Percentiles rank a stretch among this genome's conserved stretches.
Evolutionary conservation across 2,797 vertebrate species (phyloP).

Genomic region (Anomalospiza imberbis): DNA sequence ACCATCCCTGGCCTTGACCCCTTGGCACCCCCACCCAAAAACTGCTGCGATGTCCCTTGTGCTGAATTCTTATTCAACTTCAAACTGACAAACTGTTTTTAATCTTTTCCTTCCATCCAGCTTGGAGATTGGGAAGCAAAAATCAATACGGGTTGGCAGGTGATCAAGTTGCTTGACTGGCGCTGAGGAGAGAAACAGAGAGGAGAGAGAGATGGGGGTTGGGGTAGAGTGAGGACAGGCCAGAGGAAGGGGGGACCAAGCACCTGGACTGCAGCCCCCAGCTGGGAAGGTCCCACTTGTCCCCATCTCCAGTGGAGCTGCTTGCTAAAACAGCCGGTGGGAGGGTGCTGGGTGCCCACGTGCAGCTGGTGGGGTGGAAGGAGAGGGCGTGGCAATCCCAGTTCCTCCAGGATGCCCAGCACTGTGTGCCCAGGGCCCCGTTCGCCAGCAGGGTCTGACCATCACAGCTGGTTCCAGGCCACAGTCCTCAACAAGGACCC

Average conservation of each 20-base stretch:
- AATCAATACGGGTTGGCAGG: conserved; percentile 98
- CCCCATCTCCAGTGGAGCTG: conserved; percentile 77
- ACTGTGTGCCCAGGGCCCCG: background rate
- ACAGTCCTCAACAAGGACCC: background rate
- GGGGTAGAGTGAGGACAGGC: background rate
- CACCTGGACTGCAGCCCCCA: conserved; percentile 77
- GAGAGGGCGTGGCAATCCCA: conserved; percentile 50
- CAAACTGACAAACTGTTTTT: conserved; percentile 99
- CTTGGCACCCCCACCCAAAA: conserved; percentile 8
- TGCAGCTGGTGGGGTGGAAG: conserved; percentile 36
- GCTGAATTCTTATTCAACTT: conserved; percentile 96
- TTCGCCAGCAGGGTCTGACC: background rate
- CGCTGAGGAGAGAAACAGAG: conserved; percentile 53
- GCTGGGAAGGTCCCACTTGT: conserved; percentile 50
- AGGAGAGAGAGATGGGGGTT: background rate
- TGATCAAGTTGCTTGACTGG: conserved; percentile 86
- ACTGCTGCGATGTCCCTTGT: conserved; percentile 79
- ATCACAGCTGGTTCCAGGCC: background rate
- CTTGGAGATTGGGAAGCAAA: conserved; percentile 98
- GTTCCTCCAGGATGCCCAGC: background rate
- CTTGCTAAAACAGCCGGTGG: conserved; percentile 70
- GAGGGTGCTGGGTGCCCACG: conserved; percentile 74
- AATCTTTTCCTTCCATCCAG: conserved; percentile 98
- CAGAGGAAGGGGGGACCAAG: background rate
- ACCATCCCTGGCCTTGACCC: conserved; percentile 76